Evolutionary conservation across 2,888 invertebrate genomes (phyloP).

Genomic region (Agonopterix arenella): DNA sequence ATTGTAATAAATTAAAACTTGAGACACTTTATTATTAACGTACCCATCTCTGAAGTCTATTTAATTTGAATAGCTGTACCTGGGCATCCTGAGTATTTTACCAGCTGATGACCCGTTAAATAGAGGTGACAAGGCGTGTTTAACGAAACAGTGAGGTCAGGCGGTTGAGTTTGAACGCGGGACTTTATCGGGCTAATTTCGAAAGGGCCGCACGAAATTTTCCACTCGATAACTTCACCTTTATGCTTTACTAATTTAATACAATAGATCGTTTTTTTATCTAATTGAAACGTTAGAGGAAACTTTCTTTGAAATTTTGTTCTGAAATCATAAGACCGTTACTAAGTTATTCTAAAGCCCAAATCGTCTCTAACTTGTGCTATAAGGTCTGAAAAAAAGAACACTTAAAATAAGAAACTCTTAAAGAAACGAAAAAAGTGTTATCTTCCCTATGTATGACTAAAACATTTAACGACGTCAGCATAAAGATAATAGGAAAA

Average conservation of each 20-base stretch:
- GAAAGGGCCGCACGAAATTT: slow-evolving; percentile 25
- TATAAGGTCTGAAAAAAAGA: no score
- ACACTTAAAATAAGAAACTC: no score
- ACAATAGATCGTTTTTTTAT: slow-evolving; percentile 11
- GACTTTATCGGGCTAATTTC: slow-evolving; percentile 21
- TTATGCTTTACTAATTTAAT: slow-evolving; percentile 13
- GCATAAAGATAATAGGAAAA: slow-evolving; percentile 76
- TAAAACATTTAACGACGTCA: slow-evolving; percentile 61
- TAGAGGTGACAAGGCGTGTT: slow-evolving; percentile 10
- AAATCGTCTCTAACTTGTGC: no score
- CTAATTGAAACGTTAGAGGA: neutral
- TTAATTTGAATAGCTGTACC: no score
- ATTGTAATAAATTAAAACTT: slow-evolving; percentile 5
- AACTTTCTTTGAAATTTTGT: no score
- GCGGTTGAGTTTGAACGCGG: slow-evolving; percentile 10
- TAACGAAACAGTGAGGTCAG: slow-evolving; percentile 13
- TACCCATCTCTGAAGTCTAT: no score
- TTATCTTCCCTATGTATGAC: slow-evolving; percentile 55
- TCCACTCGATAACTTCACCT: slow-evolving; percentile 27
- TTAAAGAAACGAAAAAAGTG: slow-evolving; percentile 33
- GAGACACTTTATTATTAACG: neutral
- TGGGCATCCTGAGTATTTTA: neutral
- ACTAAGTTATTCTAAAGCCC: no score
- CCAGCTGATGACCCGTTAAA: slow-evolving; percentile 7
- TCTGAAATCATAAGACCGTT: no score